Percentiles rank a stretch among this genome's conserved stretches.
These are phyloP conservation scores for Acrocera orbiculus DNA, from an alignment of 2,888 invertebrate species.

Conservation along the genomic window DNA sequence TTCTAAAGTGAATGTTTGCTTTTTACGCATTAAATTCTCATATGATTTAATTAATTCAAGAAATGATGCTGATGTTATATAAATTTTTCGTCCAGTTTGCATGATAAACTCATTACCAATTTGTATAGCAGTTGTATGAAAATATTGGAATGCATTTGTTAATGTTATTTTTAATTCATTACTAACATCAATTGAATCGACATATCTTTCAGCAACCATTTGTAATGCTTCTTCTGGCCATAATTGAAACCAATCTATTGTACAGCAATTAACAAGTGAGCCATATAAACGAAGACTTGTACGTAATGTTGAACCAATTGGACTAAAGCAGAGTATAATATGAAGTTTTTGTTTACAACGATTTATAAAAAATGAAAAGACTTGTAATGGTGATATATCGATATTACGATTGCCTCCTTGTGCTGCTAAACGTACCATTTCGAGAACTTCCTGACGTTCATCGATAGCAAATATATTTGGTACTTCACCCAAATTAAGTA, in stretches of 20 bases:
- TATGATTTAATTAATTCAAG: conserved; percentile 69
- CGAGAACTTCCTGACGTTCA: conserved; percentile 61
- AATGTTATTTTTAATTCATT: conserved; percentile 43
- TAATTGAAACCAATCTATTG: conserved; percentile 84
- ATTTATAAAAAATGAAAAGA: conserved; percentile 67
- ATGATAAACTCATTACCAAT: conserved; percentile 44
- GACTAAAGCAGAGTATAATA: conserved; percentile 57
- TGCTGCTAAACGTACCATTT: conserved; percentile 49
- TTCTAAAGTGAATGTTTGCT: conserved; percentile 48
- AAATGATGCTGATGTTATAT: conserved; percentile 80
- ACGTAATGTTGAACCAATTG: conserved; percentile 65
- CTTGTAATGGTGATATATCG: conserved; percentile 61
- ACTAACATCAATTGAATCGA: conserved; percentile 45
- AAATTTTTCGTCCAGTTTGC: conserved; percentile 52
- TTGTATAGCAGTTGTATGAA: conserved; percentile 59
- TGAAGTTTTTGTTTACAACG: conserved; percentile 67
- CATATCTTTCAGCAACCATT: conserved; percentile 61
- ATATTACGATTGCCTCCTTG: conserved; percentile 71
- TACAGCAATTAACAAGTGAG: conserved; percentile 79
- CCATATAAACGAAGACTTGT: conserved; percentile 72
- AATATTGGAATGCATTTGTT: conserved; percentile 71
- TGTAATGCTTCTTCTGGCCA: conserved; percentile 75
- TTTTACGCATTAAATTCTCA: conserved; percentile 51
- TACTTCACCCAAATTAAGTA: conserved; percentile 76
- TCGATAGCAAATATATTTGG: conserved; percentile 75